Percentiles rank a stretch among this genome's conserved stretches.
Evolutionary conservation across 1,140 invertebrate genomes (phyloP).

Genomic region (Drosophila murphyi): DNA sequence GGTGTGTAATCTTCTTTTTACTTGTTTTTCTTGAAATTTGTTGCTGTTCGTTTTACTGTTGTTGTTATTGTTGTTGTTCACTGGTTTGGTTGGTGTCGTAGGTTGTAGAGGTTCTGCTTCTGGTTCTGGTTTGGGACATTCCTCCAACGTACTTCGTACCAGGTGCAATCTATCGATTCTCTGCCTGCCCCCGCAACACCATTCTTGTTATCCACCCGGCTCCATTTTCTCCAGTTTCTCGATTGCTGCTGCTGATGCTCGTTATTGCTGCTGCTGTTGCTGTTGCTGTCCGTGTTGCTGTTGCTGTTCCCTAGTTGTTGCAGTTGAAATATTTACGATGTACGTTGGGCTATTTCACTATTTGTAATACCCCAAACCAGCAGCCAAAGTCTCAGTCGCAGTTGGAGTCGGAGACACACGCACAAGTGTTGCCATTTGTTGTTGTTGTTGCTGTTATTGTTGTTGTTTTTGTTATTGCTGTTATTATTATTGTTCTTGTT

Average conservation of each 20-base stretch:
- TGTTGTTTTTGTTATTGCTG: slow-evolving; percentile 10
- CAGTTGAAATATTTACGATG: slow-evolving; percentile 82
- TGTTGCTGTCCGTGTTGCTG: slow-evolving; percentile 50
- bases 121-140: slow-evolving; percentile 63
- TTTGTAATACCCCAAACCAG: slow-evolving; percentile 63
- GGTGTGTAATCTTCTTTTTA: slow-evolving; percentile 5
- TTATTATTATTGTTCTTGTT: slow-evolving; percentile 48
- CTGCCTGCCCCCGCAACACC: slow-evolving; percentile 32
- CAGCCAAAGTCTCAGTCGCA: slow-evolving; percentile 25
- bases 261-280: slow-evolving; percentile 57
- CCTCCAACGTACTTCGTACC: slow-evolving; percentile 66
- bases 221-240: slow-evolving; percentile 1
- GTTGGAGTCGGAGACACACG: slow-evolving; percentile 46
- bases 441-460: slow-evolving; percentile 21
- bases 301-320: slow-evolving; percentile 69
- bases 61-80: slow-evolving; percentile 29
- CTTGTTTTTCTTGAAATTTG: slow-evolving; percentile 45
- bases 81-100: slow-evolving; percentile 47
- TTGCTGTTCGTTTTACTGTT: slow-evolving; percentile 10
- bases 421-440: slow-evolving; percentile 67
- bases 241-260: slow-evolving; percentile 45
- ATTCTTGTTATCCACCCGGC: slow-evolving; percentile 4
- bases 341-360: slow-evolving; percentile 82
- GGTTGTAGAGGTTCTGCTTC: slow-evolving; percentile 45
- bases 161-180: slow-evolving; percentile 82